Percentiles rank a stretch among this genome's conserved stretches.
Evolutionary conservation across 2,888 invertebrate species (phyloP).

Genomic region (Eupeodes latifasciatus): DNA sequence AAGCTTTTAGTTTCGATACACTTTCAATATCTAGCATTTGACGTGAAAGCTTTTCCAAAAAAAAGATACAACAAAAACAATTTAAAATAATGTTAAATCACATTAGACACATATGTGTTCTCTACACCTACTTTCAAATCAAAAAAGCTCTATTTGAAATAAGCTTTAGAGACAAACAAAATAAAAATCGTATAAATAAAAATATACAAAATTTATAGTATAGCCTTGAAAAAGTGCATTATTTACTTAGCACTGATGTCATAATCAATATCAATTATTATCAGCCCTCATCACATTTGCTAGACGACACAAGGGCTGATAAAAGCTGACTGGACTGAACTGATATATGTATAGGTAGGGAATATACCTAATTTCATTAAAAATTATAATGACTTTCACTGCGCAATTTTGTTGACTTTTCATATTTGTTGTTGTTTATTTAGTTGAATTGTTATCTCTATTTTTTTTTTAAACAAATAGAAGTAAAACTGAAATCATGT

Average conservation of each 20-base stretch:
- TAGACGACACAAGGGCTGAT: constrained; percentile 1
- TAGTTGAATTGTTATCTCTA: constrained; percentile 1
- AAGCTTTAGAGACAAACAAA: background rate
- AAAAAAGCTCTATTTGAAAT: constrained; percentile 6
- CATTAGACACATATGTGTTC: background rate
- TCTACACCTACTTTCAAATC: background rate
- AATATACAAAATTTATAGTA: constrained; percentile 1
- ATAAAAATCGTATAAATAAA: background rate
- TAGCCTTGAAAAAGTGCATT: constrained; percentile 34
- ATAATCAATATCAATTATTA: constrained; percentile 6
- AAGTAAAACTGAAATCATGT: constrained; percentile 17
- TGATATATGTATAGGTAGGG: background rate
- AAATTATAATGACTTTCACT: constrained; percentile 67
- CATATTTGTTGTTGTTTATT: background rate
- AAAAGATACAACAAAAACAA: background rate
- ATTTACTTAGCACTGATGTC: background rate
- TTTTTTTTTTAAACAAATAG: constrained; percentile 5
- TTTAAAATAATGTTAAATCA: background rate
- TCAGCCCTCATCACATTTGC: constrained; percentile 32
- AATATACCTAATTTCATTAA: constrained; percentile 12
- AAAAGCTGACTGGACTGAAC: background rate
- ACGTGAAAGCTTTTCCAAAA: constrained; percentile 43
- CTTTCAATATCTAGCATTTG: constrained; percentile 50
- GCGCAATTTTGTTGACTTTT: constrained; percentile 49
- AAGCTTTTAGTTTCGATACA: constrained; percentile 53